These are phyloP conservation scores for Leptosomus discolor DNA, from an alignment of 2,113 vertebrate species.

Conservation along the genomic window DNA sequence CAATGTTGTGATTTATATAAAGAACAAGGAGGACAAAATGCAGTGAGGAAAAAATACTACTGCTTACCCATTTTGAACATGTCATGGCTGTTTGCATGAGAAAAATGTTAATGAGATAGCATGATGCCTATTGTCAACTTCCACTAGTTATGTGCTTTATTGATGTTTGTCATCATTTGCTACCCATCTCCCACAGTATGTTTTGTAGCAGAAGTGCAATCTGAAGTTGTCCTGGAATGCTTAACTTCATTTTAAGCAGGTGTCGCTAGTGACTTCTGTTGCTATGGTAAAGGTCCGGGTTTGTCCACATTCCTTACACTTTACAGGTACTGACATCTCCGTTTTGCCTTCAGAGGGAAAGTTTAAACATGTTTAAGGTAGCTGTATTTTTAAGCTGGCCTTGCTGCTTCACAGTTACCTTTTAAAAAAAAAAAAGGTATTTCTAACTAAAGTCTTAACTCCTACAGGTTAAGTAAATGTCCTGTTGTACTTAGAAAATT, in stretches of 20 bases:
- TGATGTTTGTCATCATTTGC: background rate
- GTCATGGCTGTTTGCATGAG: background rate
- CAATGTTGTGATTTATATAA: background rate
- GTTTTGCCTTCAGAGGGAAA: background rate
- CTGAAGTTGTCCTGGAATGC: background rate
- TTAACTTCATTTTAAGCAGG: background rate
- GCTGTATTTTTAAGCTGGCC: background rate
- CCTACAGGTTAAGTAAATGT: background rate
- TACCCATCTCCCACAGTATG: background rate
- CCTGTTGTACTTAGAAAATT: background rate
- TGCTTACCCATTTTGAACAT: background rate
- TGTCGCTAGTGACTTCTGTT: background rate
- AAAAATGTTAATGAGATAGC: background rate
- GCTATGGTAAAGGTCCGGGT: background rate
- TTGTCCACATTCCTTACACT: background rate
- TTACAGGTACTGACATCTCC: background rate
- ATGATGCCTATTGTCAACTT: no score
- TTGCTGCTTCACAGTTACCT: background rate
- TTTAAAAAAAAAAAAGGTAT: no score
- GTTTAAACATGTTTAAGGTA: background rate
- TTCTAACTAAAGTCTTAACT: background rate
- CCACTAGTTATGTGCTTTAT: no score
- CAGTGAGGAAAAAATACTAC: background rate
- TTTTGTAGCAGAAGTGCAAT: background rate
- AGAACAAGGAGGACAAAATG: background rate